Base-by-base conservation (phyloP, 2,113 vertebrate genomes). In the Tympanuchus pallidicinctus region DNA sequence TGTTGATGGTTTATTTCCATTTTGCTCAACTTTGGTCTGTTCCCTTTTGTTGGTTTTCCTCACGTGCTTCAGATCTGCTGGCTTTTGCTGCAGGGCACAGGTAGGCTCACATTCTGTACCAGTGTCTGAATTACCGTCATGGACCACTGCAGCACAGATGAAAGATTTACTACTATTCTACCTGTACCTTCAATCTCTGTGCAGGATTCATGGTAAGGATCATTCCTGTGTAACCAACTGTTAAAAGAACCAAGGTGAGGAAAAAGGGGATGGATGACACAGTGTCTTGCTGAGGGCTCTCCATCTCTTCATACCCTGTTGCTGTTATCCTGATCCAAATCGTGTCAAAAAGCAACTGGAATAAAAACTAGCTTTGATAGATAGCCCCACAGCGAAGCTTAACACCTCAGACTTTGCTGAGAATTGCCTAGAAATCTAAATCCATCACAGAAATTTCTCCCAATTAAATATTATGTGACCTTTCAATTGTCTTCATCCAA, bases 291-390 rank as follows among this genome's bases (percentile, higher is more conserved):
- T 47, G 45, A 47, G 48, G 17, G n/a, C 4, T 30, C 12, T 89
- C 40, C 36, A 10, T 10, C 19, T 57, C 56, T 73, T 66, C 30
- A 8, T 17, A 3, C 2, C 0, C 0, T n/a, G 52, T 28, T 59
- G 42, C 40, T 54, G 30, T 40, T 64, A 22, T 8, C 32, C 27
- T 66, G 47, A 11, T 11, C 22, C 52, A 66, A 20, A 75, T 25
- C 14, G 4, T 0, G 17, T 28, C n/a, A 13, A 61, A 17, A 10
- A 4, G 38, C 38, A 24, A 22, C 12, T 52, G 28, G 14, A 52
- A n/a, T 19, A 52, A 36, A 43, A 4, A 1, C 1, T 4, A 40
- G 10, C 13, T 67, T 0, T 8, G 38, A 28, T 36, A 8, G n/a
- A 59, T 13, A n/a, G 7, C 27, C 38, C 36, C 59, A 14, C 4